Percentiles rank a stretch among this genome's conserved stretches.
These are phyloP conservation scores for Phainopepla nitens DNA, from an alignment of 2,113 vertebrate species.

Conservation along the genomic window DNA sequence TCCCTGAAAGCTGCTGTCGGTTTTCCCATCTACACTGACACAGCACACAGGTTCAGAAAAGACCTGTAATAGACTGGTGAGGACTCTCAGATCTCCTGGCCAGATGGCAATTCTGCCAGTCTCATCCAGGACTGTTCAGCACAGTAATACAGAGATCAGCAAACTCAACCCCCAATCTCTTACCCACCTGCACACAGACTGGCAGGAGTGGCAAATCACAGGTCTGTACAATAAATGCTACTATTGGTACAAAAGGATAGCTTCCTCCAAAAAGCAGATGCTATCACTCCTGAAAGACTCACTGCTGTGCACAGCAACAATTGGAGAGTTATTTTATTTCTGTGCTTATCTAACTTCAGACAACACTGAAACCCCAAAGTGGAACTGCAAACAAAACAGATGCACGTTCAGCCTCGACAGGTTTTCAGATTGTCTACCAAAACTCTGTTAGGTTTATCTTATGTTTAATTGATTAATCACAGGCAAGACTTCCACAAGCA, in stretches of 20 bases:
- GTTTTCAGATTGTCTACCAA: background rate
- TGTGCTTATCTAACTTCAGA: background rate
- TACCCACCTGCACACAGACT: background rate
- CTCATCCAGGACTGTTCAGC: background rate
- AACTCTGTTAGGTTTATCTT: background rate
- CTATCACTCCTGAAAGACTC: background rate
- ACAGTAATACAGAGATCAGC: background rate
- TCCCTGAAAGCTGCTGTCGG: background rate
- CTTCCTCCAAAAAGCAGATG: background rate
- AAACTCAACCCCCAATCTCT: background rate
- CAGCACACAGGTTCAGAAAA: fast-evolving
- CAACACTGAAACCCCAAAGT: background rate
- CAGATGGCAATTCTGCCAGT: background rate
- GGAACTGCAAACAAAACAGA: background rate
- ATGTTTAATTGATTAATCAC: slow-evolving; percentile 5
- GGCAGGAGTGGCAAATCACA: background rate
- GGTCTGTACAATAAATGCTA: background rate
- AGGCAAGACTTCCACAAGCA: background rate
- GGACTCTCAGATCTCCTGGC: background rate
- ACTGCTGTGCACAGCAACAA: background rate
- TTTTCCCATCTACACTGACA: background rate
- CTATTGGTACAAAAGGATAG: background rate
- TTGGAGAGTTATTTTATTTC: background rate
- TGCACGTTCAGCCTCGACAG: background rate
- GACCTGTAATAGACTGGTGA: background rate